Conservation (phyloP, 2,113 vertebrate species). For the Hoplias malabaricus region DNA sequence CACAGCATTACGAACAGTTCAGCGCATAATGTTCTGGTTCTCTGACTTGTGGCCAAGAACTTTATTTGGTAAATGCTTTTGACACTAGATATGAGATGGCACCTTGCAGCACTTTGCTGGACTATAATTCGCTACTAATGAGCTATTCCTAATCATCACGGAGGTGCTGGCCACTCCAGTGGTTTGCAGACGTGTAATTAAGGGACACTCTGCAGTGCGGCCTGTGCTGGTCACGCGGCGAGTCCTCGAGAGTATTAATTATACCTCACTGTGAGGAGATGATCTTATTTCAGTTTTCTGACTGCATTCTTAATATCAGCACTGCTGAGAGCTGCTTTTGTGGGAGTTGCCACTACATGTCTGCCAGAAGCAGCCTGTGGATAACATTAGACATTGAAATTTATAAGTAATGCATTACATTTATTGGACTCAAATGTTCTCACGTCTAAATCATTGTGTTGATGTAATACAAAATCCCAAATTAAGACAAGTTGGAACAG, state of each 20-base stretch:
- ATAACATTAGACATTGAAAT: background rate
- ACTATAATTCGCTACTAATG: background rate
- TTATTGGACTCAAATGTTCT: background rate
- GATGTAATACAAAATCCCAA: background rate
- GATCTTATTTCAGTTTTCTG: constrained; percentile 27
- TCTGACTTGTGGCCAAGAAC: no score
- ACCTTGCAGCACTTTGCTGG: background rate
- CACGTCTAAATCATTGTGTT: background rate
- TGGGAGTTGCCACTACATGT: constrained; percentile 12
- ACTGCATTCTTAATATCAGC: constrained; percentile 26
- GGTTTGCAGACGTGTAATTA: constrained; percentile 18
- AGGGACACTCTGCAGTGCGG: constrained; percentile 10
- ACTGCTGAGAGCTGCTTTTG: background rate
- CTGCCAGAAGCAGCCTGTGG: background rate
- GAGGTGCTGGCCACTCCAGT: background rate
- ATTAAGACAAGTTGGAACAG: background rate
- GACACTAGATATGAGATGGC: background rate
- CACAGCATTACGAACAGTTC: background rate
- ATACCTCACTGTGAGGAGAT: constrained; percentile 16
- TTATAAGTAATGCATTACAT: background rate
- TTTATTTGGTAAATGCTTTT: background rate
- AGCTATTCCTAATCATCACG: background rate
- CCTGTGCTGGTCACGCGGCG: background rate
- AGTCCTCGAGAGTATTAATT: constrained; percentile 30
- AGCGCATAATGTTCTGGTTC: background rate